phyloP scores from a whole-genome alignment of 2,113 vertebrate species.

The Circaetus gallicus region DNA sequence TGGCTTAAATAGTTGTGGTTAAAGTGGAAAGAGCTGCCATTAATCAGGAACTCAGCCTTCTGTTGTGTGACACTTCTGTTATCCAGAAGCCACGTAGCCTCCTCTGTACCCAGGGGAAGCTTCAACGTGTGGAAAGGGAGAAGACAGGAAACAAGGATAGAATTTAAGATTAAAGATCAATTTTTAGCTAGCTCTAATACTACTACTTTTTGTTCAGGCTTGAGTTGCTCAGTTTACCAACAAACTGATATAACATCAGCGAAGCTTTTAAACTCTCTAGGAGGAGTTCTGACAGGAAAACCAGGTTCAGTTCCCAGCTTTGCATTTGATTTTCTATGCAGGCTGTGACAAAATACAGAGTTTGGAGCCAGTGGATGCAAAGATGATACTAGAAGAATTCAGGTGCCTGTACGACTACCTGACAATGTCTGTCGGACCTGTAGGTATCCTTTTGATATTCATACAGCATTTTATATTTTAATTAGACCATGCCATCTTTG shows the following conservation, averaged over 20 bases:
- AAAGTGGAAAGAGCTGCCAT: background rate
- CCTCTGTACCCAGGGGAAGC: background rate
- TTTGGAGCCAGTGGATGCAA: background rate
- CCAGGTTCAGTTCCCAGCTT: background rate
- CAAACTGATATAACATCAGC: background rate
- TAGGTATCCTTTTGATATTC: background rate
- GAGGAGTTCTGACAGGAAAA: background rate
- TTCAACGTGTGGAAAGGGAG: background rate
- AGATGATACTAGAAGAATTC: slow-evolving; percentile 16
- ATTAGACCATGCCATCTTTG: background rate
- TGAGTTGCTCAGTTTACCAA: background rate
- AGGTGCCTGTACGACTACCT: background rate
- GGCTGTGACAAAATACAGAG: background rate
- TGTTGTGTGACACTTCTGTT: background rate
- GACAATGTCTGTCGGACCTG: background rate
- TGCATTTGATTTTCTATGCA: background rate
- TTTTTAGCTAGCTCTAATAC: background rate
- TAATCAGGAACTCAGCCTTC: background rate
- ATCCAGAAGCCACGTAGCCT: background rate
- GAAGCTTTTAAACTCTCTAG: background rate
- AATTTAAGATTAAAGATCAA: background rate
- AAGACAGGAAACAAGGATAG: background rate
- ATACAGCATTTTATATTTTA: slow-evolving; percentile 24
- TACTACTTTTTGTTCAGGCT: background rate
- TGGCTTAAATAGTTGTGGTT: background rate